Base-by-base conservation (phyloP, 2,113 vertebrate genomes). In the Cyanoliseus patagonus region DNA sequence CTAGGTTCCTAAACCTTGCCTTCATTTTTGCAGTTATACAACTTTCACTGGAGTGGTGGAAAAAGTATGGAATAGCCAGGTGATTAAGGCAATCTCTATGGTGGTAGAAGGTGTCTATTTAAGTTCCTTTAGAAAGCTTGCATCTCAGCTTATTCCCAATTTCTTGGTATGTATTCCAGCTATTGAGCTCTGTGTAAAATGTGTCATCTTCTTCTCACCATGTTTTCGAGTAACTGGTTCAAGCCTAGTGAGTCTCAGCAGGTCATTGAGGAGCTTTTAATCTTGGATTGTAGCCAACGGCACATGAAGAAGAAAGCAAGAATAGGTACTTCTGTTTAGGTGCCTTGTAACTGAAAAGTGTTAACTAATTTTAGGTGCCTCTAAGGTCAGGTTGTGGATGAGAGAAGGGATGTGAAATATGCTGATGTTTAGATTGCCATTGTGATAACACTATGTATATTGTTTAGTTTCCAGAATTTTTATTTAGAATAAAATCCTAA, bases 241-340 rank as follows among this genome's bases (percentile, higher is more conserved):
- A 75, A 81, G 73, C 10, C 8, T 37, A n/a, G 5, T 13, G 23
- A 66, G 4, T 70, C 9, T 76, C 31, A 64, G 25, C 1, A 31
- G 14, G 22, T 41, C 25, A 86, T 63, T 81, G 10, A 3, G 18
- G 8, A 70, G 16, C 6, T 49, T 74, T 74, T 63, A 52, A 37
- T 7, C 20, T 22, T 52, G 31, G 6, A 22, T 53, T 74, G 4
- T 63, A 13, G 28, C 31, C 37, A 49, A 31, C 0, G 2, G 0
- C 18, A 22, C 11, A 4, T 6, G n/a, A 86, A 83, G 41, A 69
- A 77, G 18, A 77, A 77, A 78, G 6, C 16, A 41, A 57, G 62
- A 74, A 30, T 5, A 68, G 12, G 6, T 55, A 11, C 5, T 85
- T 90, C 49, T 42, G 6, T 64, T n/a, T 68, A 61, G 35, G 19